Percentiles rank a stretch among this genome's conserved stretches.
Conservation (phyloP, 2,797 vertebrate species). For the Sebastes miniatus region DNA sequence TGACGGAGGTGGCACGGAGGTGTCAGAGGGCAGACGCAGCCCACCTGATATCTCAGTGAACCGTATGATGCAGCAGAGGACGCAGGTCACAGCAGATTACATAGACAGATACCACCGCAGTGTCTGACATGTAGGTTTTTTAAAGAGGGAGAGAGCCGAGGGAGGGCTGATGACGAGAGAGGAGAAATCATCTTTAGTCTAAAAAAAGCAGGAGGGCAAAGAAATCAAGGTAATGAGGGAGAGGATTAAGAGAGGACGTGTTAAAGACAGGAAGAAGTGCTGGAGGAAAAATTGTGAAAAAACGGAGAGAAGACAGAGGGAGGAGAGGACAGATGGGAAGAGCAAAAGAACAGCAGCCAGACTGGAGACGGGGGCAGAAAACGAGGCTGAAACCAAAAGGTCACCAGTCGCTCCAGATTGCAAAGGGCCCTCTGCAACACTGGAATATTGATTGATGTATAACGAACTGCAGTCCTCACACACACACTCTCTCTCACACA, state of each 20-base stretch:
- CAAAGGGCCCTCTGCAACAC: conserved; percentile 25
- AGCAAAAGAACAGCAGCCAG: conserved; percentile 6
- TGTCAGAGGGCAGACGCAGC: conserved; percentile 27
- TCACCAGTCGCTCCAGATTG: conserved; percentile 49
- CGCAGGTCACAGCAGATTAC: conserved; percentile 18
- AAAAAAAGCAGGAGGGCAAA: background rate
- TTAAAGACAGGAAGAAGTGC: background rate
- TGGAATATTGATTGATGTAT: conserved; percentile 45
- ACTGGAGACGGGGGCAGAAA: conserved; percentile 29
- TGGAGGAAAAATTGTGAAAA: background rate
- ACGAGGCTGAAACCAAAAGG: conserved; percentile 58
- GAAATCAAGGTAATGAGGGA: background rate
- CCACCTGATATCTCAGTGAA: conserved; percentile 44
- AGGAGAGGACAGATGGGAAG: conserved; percentile 24
- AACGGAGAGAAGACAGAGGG: background rate
- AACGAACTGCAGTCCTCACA: conserved; percentile 18
- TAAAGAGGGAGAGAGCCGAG: background rate
- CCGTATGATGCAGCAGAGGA: conserved; percentile 33
- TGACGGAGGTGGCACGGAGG: background rate
- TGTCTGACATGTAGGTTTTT: background rate
- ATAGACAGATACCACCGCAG: background rate
- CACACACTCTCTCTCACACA: conserved; percentile 11
- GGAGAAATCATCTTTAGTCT: background rate
- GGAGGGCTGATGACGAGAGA: background rate
- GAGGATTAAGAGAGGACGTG: background rate